phyloP scores from a whole-genome alignment of 2,113 vertebrate species.

The Chinchilla lanigera region DNA sequence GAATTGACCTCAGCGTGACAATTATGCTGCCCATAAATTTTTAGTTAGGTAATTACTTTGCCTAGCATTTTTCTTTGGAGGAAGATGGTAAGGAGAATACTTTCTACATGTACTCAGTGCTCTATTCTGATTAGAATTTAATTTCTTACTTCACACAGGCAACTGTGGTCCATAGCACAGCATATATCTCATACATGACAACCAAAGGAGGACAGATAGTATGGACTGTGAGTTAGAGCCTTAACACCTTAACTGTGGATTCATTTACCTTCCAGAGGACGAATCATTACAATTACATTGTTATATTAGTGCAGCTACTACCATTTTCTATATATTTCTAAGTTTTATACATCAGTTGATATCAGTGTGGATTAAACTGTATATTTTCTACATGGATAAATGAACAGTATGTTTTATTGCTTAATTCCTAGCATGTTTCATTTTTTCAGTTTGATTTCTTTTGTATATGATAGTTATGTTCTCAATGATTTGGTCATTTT shows the following conservation, averaged over 20 bases:
- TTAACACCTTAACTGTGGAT: not conserved
- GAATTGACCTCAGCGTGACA: not conserved
- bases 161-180: not conserved
- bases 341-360: slow-evolving; percentile 32
- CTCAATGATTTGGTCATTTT: slow-evolving; percentile 11
- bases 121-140: slow-evolving; percentile 30
- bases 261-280: not conserved
- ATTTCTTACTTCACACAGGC: slow-evolving; percentile 13
- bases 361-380: not conserved
- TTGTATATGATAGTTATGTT: not conserved
- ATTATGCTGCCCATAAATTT: slow-evolving; percentile 13
- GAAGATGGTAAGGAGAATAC: slow-evolving; percentile 10
- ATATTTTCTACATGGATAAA: slow-evolving; percentile 36
- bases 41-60: slow-evolving; percentile 46
- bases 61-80: slow-evolving; percentile 50
- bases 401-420: slow-evolving; percentile 19
- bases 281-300: not conserved
- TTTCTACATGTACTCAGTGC: not conserved
- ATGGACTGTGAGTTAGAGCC: not conserved
- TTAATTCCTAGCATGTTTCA: slow-evolving; percentile 40
- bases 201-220: not conserved
- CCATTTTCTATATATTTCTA: slow-evolving; percentile 29
- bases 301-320: not conserved
- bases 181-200: not conserved
- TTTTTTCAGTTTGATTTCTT: slow-evolving; percentile 54